Evolutionary conservation across 2,113 vertebrate species (phyloP).

Genomic region (Collichthys lucidus): DNA sequence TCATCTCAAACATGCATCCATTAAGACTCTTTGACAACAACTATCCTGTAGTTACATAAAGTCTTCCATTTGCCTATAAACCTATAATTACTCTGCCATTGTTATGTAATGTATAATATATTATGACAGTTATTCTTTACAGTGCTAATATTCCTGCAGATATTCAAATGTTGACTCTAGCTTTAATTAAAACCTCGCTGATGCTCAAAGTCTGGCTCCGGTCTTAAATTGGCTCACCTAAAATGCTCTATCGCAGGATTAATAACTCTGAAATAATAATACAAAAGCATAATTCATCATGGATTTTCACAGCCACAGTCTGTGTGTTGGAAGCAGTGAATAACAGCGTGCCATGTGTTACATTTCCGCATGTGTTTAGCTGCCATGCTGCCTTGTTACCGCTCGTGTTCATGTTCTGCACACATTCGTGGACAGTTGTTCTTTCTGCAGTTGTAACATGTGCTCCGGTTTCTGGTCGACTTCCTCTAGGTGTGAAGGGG

Average conservation of each 20-base stretch:
- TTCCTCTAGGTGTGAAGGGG: slow-evolving; percentile 72
- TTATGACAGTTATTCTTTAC: neutral
- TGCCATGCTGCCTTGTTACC: slow-evolving; percentile 48
- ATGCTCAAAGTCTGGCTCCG: neutral
- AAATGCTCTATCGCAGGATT: neutral
- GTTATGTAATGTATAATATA: neutral
- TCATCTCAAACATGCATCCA: slow-evolving; percentile 11
- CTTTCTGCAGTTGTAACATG: slow-evolving; percentile 45
- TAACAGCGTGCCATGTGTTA: slow-evolving; percentile 19
- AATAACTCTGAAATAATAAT: neutral
- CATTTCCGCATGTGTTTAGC: slow-evolving; percentile 11
- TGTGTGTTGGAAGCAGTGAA: slow-evolving; percentile 2
- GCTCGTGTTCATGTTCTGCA: slow-evolving; percentile 43
- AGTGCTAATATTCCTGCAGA: neutral
- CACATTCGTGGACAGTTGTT: slow-evolving; percentile 50
- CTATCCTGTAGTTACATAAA: neutral
- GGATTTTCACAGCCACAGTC: slow-evolving; percentile 25
- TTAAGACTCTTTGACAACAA: slow-evolving; percentile 14
- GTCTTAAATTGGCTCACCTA: neutral
- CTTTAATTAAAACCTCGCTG: neutral
- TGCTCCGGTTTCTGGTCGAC: slow-evolving; percentile 58
- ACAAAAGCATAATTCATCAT: neutral
- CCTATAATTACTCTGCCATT: neutral
- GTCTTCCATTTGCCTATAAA: neutral
- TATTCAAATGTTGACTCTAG: slow-evolving; percentile 9